Conservation (phyloP, 2,797 vertebrate species). For the Luscinia megarhynchos region DNA sequence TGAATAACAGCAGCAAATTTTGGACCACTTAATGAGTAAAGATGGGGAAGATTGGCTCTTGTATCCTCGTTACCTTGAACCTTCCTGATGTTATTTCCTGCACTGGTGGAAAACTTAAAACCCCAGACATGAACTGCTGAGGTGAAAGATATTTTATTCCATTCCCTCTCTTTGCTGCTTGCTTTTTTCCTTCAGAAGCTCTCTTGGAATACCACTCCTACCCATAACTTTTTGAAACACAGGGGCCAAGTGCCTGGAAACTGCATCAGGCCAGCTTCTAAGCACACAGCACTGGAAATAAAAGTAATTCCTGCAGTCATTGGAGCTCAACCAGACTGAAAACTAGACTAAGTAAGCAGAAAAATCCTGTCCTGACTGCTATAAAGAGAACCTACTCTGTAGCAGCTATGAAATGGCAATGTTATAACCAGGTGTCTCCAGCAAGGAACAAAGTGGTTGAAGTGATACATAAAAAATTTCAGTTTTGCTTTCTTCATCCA, state of each 20-base stretch:
- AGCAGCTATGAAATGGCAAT: constrained; percentile 1
- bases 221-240: background rate
- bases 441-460: background rate
- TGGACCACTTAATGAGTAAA: background rate
- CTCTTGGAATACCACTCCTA: background rate
- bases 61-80: constrained; percentile 1
- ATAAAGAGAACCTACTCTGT: background rate
- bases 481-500: constrained; percentile 6
- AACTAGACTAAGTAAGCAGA: background rate
- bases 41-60: background rate
- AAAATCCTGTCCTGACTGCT: background rate
- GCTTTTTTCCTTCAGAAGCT: background rate
- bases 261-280: background rate
- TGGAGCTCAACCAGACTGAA: constrained; percentile 32
- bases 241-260: background rate
- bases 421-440: constrained; percentile 6
- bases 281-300: background rate
- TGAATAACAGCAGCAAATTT: background rate
- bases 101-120: background rate
- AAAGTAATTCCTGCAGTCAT: background rate
- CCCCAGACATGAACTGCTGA: background rate
- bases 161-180: background rate
- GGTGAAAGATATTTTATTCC: background rate
- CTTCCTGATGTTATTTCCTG: background rate
- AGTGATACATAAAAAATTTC: background rate